Evolutionary conservation across 2,113 vertebrate species (phyloP), one percentile per base, ranked within the genome.

Genomic region (Phalacrocorax pelagicus): DNA sequence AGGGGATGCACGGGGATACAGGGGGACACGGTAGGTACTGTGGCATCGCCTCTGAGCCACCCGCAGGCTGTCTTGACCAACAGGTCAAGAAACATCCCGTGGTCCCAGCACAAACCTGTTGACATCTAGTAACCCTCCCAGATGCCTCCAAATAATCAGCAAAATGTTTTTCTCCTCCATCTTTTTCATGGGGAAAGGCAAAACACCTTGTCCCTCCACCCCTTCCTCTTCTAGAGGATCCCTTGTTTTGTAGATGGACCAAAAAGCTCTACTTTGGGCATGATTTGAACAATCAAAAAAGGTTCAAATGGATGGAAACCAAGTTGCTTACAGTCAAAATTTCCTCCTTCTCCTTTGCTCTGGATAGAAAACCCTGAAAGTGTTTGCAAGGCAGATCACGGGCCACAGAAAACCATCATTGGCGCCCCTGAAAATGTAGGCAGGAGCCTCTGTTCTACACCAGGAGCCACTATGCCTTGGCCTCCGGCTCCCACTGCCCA

Each of bases 231-330:
- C 17, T 52, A 61, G 26, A 46, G 32, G 29, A 51, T 5, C 32
- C 71, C 75, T 40, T 38, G 15, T 66, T 66, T 40, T 29, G 14
- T 3, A 81, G 59, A 44, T 1, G 2, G 23, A 61, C 21, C 1
- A 1, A 51, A 90, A 58, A 3, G 11, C 42, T 61, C 58, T 19
- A 6, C 34, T 86, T 46, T 0, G 1, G 49, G 24, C 29, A 70
- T 0, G 1, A 66, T 58, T 23, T 58, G 12, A 92, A 61, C 34
- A 63, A 69, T 24, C 23, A 46, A n/a, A 77, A 77, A 34, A 36
- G 26, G n/a, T 73, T 70, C 51, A 40, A 81, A 40, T 0, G 0
- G 36, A 59, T 1, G 5, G 34, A n/a, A 88, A 36, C 1, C 0
- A 9, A 88, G 51, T 30, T 52, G 66, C 27, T 52, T 6, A 15